Base-by-base conservation (phyloP, 1,140 invertebrate genomes). In the Drosophila athabasca region DNA sequence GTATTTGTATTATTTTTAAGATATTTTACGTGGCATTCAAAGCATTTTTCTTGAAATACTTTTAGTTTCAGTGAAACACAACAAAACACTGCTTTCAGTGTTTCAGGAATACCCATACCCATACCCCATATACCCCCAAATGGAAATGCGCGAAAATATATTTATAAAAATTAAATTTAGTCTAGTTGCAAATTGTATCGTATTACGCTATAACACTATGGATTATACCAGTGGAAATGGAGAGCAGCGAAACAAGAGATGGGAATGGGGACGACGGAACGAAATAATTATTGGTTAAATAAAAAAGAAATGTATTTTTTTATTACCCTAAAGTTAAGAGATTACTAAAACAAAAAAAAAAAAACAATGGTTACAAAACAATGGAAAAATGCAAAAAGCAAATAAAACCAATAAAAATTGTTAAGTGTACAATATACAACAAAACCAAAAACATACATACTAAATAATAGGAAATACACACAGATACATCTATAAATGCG, bases 261-360 rank as follows among this genome's bases (percentile, higher is more conserved):
- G 54, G 44, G 39, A 13, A 19, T 24, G 13, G 41, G 41, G 17
- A 31, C 39, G 41, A 31, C 11, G 17, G 31, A 52, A 22, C 11
- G 53, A 61, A 60, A 39, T 46, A 44, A 53, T 62, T 53, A 62
- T 52, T 26, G 54, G 55, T 68, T 67, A 66, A 66, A 68, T 50
- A 70, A 15, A 72, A 39, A 55, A 57, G 35, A 74, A 59, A 79
- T 85, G 81, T 84, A 84, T 84, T 84, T 84, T 84, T 84, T 85
- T 84, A 84, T 77, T 76, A 80, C 58, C 24, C 26, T 74, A 78
- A 69, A 58, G 13, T 59, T 60, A 60, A 78, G 69, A 50, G 46
- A 52, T 29, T 52, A 44, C 7, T n/a, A 39, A 11, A 35, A 35
- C 9, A 35, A 35, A 7, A 7, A 35, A 35, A 35, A 9, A 0